phyloP scores from a whole-genome alignment of 2,113 vertebrate species.

The Urocynchramus pylzowi region DNA sequence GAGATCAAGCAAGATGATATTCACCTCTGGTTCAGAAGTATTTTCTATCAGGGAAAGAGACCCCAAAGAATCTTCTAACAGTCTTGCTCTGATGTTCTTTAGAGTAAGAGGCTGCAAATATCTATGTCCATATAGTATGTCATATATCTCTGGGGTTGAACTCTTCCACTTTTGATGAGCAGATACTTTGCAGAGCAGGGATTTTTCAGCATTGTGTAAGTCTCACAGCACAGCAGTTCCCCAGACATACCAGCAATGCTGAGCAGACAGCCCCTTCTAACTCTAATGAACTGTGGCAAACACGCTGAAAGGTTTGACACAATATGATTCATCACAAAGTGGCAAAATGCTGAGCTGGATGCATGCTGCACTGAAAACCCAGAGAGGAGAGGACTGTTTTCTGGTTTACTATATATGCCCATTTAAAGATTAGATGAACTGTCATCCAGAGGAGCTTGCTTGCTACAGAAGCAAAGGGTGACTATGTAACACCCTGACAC shows the following conservation, averaged over 20 bases:
- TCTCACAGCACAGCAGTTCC: neutral
- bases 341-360: neutral
- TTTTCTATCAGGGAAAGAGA: neutral
- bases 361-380: neutral
- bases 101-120: neutral
- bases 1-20: neutral
- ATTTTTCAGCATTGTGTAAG: neutral
- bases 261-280: neutral
- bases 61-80: neutral
- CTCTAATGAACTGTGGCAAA: neutral
- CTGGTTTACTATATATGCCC: neutral
- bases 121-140: neutral
- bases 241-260: fast-evolving
- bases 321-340: neutral
- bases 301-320: neutral
- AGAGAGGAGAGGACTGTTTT: neutral
- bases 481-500: neutral
- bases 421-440: neutral
- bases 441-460: neutral
- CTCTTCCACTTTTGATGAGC: neutral
- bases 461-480: neutral
- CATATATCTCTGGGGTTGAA: neutral
- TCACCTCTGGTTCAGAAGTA: neutral
- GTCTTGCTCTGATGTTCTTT: neutral
- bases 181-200: neutral